Evolutionary conservation across 2,888 invertebrate genomes (phyloP).

Genomic region (Agrotis ipsilon): DNA sequence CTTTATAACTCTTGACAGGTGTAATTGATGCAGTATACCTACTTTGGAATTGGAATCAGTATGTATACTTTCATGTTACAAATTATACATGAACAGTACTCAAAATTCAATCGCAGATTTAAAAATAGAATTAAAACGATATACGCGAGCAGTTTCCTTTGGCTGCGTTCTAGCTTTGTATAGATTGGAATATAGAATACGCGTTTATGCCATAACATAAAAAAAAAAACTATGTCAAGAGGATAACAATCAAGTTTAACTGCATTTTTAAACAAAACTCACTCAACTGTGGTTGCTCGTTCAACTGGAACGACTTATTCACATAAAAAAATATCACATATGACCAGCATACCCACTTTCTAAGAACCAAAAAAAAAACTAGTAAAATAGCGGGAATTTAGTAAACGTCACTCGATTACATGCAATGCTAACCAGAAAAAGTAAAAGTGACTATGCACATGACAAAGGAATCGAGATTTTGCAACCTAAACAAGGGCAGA

Average conservation of each 20-base stretch:
- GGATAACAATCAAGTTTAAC: conserved; percentile 72
- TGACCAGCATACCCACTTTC: conserved; percentile 70
- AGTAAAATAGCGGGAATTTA: conserved; percentile 77
- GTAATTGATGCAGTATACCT: no score
- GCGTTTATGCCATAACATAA: conserved; percentile 11
- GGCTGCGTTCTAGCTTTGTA: no score
- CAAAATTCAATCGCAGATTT: no score
- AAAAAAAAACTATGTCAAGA: conserved; percentile 65
- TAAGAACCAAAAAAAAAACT: conserved; percentile 66
- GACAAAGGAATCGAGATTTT: conserved; percentile 89
- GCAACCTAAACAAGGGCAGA: conserved; percentile 88
- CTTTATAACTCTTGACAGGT: no score
- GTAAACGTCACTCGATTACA: conserved; percentile 61
- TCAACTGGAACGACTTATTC: conserved; percentile 79
- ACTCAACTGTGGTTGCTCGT: conserved; percentile 71
- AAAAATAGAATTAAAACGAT: no score
- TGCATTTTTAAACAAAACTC: conserved; percentile 73
- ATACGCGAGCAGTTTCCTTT: no score
- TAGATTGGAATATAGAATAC: no score
- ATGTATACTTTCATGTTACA: no score
- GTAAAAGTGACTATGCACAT: conserved; percentile 86
- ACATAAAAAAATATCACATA: conserved; percentile 71
- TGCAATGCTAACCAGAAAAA: conserved; percentile 77
- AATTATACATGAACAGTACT: no score
- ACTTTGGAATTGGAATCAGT: no score